Percentiles rank a stretch among this genome's conserved stretches.
Evolutionary conservation across 1,140 invertebrate genomes (phyloP).

Genomic region (Drosophila orena): DNA sequence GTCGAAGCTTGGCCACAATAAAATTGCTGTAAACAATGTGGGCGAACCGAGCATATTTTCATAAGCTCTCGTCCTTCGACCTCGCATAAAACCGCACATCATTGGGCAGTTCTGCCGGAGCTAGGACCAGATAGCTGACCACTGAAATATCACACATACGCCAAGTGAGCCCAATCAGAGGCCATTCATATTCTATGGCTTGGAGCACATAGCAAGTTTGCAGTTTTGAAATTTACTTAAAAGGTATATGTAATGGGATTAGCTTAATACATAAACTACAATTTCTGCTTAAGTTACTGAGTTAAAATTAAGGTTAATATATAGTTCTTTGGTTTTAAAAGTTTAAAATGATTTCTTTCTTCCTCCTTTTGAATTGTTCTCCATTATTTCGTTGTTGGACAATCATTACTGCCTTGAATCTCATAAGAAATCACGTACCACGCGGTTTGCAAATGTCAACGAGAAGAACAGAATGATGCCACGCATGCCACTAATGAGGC

Average conservation of each 20-base stretch:
- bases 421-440: constrained; percentile 71
- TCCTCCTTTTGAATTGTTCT: not conserved
- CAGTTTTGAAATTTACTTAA: constrained; percentile 20
- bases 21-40: constrained; percentile 68
- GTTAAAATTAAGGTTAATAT: not conserved
- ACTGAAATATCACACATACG: constrained; percentile 48
- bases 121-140: constrained; percentile 20
- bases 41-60: constrained; percentile 45
- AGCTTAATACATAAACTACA: constrained; percentile 1
- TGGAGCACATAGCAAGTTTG: constrained; percentile 19
- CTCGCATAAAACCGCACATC: constrained; percentile 52
- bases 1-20: constrained; percentile 58
- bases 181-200: constrained; percentile 1
- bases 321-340: not conserved
- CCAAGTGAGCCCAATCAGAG: constrained; percentile 17
- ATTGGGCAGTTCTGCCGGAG: constrained; percentile 23
- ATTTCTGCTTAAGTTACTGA: not conserved
- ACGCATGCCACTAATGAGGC: constrained; percentile 82
- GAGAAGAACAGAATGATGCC: constrained; percentile 33
- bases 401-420: constrained; percentile 52
- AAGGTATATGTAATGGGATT: constrained; percentile 18
- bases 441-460: constrained; percentile 57
- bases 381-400: constrained; percentile 19
- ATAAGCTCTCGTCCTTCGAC: constrained; percentile 33
- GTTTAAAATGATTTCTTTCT: not conserved